Conservation (phyloP, 64 coral and sea anemone genomes). For the Acropora tenuis region DNA sequence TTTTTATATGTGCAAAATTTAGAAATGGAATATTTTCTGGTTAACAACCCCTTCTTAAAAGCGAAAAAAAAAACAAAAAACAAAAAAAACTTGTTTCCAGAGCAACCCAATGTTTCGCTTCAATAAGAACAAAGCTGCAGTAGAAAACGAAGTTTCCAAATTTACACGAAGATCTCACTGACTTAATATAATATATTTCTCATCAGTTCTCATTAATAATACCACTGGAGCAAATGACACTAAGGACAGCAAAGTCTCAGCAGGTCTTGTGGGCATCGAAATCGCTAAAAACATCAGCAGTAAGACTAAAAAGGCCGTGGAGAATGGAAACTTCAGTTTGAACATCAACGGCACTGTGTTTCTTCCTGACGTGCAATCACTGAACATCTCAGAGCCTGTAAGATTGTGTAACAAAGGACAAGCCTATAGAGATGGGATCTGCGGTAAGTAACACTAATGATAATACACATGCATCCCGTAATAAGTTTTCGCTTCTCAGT, state of each 20-base stretch:
- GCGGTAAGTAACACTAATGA: slow-evolving; percentile 30
- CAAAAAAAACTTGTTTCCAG: neutral
- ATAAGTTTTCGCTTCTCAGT: neutral
- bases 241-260: neutral
- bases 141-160: neutral
- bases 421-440: slow-evolving; percentile 27
- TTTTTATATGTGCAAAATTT: neutral
- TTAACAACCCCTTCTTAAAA: neutral
- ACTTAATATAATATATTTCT: neutral
- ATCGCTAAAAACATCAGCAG: slow-evolving; percentile 22
- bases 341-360: slow-evolving; percentile 38
- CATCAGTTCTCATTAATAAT: neutral
- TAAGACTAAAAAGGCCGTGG: neutral
- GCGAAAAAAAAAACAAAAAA: neutral
- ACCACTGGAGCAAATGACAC: slow-evolving; percentile 1
- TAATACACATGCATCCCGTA: neutral
- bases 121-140: neutral
- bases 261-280: neutral
- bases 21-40: neutral
- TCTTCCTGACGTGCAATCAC: neutral
- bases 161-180: neutral
- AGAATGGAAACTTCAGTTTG: slow-evolving; percentile 42
- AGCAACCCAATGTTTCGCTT: neutral
- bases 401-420: slow-evolving; percentile 18
- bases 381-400: slow-evolving; percentile 26